phyloP scores from a whole-genome alignment of 1,140 invertebrate species.

The Triops cancriformis region DNA sequence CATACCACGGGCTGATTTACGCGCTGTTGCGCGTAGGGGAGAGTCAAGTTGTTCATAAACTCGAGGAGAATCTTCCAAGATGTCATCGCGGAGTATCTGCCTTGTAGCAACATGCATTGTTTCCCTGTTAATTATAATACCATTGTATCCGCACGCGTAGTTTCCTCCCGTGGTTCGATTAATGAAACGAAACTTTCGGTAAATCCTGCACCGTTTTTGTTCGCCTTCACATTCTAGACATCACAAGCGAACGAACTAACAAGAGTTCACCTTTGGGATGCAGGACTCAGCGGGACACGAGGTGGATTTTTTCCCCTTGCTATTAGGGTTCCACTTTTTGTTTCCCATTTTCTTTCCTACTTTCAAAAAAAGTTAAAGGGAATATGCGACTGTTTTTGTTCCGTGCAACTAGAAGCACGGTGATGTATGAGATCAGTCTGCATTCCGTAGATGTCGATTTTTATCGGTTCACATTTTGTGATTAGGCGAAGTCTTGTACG shows the following conservation, averaged over 20 bases:
- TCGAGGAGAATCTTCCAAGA: not conserved
- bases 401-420: not conserved
- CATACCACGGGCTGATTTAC: not conserved
- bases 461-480: not conserved
- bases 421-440: not conserved
- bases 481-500: not conserved
- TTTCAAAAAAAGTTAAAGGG: not conserved
- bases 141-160: constrained; percentile 4
- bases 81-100: not conserved
- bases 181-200: not conserved
- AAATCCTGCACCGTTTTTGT: not conserved
- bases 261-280: not conserved
- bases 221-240: not conserved
- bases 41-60: constrained; percentile 7
- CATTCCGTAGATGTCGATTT: not conserved
- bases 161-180: constrained; percentile 9
- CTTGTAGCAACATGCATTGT: constrained; percentile 10
- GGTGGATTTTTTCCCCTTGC: not conserved
- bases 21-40: not conserved
- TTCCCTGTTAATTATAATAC: constrained; percentile 11
- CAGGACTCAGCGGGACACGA: not conserved
- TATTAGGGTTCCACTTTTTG: not conserved
- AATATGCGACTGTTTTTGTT: not conserved
- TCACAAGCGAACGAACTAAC: not conserved
- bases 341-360: not conserved